Percentiles rank a stretch among this genome's conserved stretches.
phyloP scores from a whole-genome alignment of 2,888 invertebrate genomes.

The Yponomeuta cagnagella region DNA sequence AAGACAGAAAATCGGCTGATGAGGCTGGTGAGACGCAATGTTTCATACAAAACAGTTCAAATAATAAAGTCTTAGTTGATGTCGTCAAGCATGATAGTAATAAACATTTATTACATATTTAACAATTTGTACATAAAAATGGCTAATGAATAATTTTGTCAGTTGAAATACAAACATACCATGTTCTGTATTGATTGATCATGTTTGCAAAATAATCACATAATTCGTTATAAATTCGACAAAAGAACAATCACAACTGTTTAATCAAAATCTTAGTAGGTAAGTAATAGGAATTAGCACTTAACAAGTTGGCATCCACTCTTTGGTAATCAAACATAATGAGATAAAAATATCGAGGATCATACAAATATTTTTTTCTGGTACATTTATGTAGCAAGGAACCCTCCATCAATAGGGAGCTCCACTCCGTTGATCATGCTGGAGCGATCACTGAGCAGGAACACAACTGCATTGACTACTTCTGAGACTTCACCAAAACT shows the following conservation, averaged over 20 bases:
- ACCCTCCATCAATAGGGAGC: slow-evolving; percentile 90
- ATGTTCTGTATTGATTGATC: neutral
- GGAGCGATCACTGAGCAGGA: slow-evolving; percentile 84
- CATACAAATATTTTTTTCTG: neutral
- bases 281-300: neutral
- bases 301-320: slow-evolving; percentile 15
- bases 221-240: neutral
- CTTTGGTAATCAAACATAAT: slow-evolving; percentile 20
- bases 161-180: neutral
- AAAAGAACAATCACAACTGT: slow-evolving; percentile 4
- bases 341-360: neutral
- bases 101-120: slow-evolving; percentile 1
- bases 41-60: neutral
- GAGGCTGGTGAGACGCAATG: too few relatives aligned
- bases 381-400: slow-evolving; percentile 63
- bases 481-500: slow-evolving; percentile 86
- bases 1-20: too few relatives aligned
- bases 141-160: neutral
- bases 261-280: neutral
- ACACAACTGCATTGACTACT: slow-evolving; percentile 86
- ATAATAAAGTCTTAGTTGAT: neutral
- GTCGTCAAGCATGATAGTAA: neutral
- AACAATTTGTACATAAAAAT: slow-evolving; percentile 1
- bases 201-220: neutral
- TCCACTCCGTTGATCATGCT: slow-evolving; percentile 87